phyloP scores from a whole-genome alignment of 1,140 invertebrate genomes.

The Andrena cerasifolii region DNA sequence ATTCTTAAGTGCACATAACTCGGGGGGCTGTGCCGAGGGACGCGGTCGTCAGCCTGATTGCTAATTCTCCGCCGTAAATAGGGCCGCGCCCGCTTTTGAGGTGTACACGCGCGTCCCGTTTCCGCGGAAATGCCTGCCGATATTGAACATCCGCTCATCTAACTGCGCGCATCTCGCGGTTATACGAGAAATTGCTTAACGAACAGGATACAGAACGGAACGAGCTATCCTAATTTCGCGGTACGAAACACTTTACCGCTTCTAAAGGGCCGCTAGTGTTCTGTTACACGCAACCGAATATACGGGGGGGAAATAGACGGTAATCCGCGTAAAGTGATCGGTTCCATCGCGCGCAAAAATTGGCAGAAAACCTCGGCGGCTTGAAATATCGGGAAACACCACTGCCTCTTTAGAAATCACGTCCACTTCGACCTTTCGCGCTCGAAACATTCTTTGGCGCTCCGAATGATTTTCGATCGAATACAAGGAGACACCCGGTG shows the following conservation, averaged over 20 bases:
- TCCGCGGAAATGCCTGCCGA: slow-evolving; percentile 68
- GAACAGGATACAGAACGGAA: slow-evolving; percentile 63
- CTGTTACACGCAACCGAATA: slow-evolving; percentile 26
- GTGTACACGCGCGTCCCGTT: slow-evolving; percentile 3
- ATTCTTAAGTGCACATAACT: slow-evolving; percentile 22
- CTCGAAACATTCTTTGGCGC: not conserved
- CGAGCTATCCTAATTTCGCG: slow-evolving; percentile 60
- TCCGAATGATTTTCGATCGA: not conserved
- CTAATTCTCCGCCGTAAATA: slow-evolving; percentile 33
- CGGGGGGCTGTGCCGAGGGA: not conserved
- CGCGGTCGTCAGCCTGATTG: slow-evolving; percentile 1
- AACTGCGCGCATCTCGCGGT: slow-evolving; percentile 57
- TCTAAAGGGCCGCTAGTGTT: slow-evolving; percentile 9
- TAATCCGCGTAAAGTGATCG: not conserved
- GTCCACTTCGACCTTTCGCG: too few species aligned
- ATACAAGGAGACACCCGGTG: not conserved
- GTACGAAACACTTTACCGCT: slow-evolving; percentile 19
- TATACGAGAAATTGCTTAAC: slow-evolving; percentile 67
- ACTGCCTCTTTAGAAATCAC: too few species aligned
- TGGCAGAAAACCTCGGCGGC: too few species aligned
- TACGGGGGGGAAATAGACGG: slow-evolving; percentile 14
- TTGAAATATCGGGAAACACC: too few species aligned
- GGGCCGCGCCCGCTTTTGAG: slow-evolving; percentile 31
- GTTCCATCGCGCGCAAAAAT: too few species aligned
- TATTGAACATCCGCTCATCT: slow-evolving; percentile 73